These are phyloP conservation scores for Tetramorium parvispinum DNA, from an alignment of 1,140 invertebrate genomes.

Conservation along the genomic window DNA sequence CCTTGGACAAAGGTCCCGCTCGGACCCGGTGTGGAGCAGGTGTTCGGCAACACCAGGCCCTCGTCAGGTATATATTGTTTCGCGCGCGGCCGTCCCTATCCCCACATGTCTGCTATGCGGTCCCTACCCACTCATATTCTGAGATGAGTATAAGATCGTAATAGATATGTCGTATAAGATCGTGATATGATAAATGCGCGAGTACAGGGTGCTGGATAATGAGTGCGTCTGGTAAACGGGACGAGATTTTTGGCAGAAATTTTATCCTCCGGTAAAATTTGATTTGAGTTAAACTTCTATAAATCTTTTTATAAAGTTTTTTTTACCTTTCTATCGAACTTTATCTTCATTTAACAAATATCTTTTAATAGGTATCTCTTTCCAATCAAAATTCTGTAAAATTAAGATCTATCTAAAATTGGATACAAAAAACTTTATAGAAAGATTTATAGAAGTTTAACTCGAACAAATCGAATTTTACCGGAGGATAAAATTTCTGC, in stretches of 20 bases:
- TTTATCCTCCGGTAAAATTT: not conserved
- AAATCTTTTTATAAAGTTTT: not conserved
- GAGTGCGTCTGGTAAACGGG: not conserved
- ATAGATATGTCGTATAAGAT: constrained; percentile 49
- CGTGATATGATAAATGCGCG: constrained; percentile 38
- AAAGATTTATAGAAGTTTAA: not conserved
- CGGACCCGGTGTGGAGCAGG: constrained; percentile 77
- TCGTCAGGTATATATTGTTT: constrained; percentile 62
- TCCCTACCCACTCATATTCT: constrained; percentile 15
- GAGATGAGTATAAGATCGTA: constrained; percentile 37
- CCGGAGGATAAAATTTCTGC: not conserved
- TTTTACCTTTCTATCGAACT: not conserved
- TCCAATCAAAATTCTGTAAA: not conserved
- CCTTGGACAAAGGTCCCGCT: constrained; percentile 76
- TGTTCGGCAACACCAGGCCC: constrained; percentile 80
- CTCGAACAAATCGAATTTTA: not conserved
- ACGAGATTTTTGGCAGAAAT: not conserved
- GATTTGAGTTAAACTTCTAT: not conserved
- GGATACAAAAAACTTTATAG: not conserved
- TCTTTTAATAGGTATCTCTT: not conserved
- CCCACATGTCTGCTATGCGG: constrained; percentile 10
- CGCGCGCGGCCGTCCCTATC: constrained; percentile 25
- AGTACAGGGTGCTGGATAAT: constrained; percentile 17
- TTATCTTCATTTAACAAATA: not conserved
- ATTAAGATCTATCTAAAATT: not conserved